Conservation (phyloP, 2,888 invertebrate genomes). For the Zootermopsis nevadensis region DNA sequence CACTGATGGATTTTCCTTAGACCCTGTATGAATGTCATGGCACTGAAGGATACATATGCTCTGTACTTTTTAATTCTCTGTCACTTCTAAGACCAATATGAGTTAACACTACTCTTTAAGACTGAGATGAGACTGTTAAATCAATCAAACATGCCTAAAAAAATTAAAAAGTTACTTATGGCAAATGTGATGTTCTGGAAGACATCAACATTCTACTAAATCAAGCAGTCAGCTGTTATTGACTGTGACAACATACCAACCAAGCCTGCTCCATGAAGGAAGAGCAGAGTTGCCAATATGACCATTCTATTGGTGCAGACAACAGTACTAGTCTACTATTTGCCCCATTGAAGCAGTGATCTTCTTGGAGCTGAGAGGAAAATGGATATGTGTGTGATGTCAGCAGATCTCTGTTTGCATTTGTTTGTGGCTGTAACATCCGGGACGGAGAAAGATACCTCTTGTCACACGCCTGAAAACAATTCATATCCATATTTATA, state of each 20-base stretch:
- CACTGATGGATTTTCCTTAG: too few species aligned
- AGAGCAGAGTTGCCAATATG: conserved; percentile 69
- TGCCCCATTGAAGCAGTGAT: conserved; percentile 27
- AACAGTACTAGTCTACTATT: conserved; percentile 16
- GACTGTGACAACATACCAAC: conserved; percentile 63
- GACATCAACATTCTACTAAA: too few species aligned
- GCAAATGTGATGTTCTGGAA: too few species aligned
- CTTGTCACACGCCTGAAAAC: neutral
- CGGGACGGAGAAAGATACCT: neutral
- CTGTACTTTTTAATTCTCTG: too few species aligned
- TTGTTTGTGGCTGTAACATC: neutral
- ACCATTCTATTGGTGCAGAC: conserved; percentile 62
- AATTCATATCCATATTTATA: neutral
- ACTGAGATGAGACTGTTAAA: too few species aligned
- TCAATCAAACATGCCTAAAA: too few species aligned
- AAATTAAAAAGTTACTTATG: too few species aligned
- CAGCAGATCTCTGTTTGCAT: neutral
- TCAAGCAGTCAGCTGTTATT: too few species aligned
- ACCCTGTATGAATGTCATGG: too few species aligned
- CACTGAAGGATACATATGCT: too few species aligned
- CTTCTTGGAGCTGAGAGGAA: conserved; percentile 8
- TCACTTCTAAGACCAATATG: too few species aligned
- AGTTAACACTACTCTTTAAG: too few species aligned
- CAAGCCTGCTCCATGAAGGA: conserved; percentile 70
- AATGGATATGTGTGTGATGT: neutral